These are phyloP conservation scores for Otolemur crassicaudatus DNA, from an alignment of 2,797 vertebrate genomes.

Conservation along the genomic window DNA sequence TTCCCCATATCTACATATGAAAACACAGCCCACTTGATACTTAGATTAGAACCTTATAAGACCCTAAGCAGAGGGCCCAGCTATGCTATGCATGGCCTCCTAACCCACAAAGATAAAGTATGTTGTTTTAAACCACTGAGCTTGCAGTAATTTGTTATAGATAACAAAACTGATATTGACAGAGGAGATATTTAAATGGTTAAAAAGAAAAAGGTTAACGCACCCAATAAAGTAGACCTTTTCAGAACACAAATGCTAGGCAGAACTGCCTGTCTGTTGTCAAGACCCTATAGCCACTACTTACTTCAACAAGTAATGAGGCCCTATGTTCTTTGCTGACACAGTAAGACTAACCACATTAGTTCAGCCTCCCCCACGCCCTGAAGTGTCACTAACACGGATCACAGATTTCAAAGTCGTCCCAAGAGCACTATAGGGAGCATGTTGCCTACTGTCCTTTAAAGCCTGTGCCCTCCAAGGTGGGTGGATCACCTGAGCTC, in stretches of 20 bases:
- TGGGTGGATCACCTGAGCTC: too few species aligned
- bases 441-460: not conserved
- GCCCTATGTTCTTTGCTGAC: not conserved
- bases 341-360: not conserved
- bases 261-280: not conserved
- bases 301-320: not conserved
- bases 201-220: not conserved
- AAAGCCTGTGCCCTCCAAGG: not conserved
- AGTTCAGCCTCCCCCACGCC: not conserved
- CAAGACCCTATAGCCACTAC: not conserved
- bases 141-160: not conserved
- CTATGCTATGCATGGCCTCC: not conserved
- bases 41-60: not conserved
- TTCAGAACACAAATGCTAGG: not conserved
- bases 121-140: not conserved
- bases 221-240: not conserved
- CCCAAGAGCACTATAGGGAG: not conserved
- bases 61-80: not conserved
- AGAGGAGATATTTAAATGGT: not conserved
- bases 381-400: not conserved
- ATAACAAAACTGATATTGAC: not conserved
- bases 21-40: not conserved
- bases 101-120: not conserved
- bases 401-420: not conserved
- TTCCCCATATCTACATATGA: not conserved